phyloP scores from a whole-genome alignment of 2,113 vertebrate genomes.

The Rhinopithecus roxellana region DNA sequence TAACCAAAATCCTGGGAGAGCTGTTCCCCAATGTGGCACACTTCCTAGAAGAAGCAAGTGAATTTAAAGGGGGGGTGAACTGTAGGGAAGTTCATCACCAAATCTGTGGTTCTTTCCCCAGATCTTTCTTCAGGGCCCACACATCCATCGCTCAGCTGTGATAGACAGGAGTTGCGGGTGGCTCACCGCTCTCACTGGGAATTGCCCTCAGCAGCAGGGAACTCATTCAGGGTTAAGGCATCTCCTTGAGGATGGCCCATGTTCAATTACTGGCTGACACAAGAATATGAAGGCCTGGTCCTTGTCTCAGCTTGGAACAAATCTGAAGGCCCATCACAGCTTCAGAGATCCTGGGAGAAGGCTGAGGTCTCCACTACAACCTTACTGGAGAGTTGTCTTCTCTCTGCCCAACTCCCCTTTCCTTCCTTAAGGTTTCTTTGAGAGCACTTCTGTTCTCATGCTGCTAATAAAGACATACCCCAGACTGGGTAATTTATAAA shows the following conservation, averaged over 20 bases:
- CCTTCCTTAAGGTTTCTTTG: no score
- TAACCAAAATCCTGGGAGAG: no score
- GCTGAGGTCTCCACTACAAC: neutral
- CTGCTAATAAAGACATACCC: no score
- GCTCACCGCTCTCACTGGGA: neutral
- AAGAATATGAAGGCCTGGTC: neutral
- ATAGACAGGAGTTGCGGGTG: neutral
- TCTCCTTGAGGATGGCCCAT: neutral
- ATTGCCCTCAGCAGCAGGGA: no score
- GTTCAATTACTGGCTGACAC: neutral
- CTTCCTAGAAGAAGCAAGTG: neutral
- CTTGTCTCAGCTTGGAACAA: neutral
- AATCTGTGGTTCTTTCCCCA: no score
- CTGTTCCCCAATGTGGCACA: neutral
- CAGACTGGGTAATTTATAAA: no score
- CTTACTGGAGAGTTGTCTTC: fast-evolving
- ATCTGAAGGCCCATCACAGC: neutral
- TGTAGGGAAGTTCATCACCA: no score
- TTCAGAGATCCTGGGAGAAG: neutral
- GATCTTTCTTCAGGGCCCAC: fast-evolving
- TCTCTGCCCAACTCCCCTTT: neutral
- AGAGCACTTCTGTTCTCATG: neutral
- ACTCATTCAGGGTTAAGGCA: neutral
- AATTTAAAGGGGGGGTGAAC: neutral
- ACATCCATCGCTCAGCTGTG: neutral